Percentiles rank a stretch among this genome's conserved stretches.
These are phyloP conservation scores for Trichogramma evanescens DNA, from an alignment of 2,888 invertebrate species.

Conservation along the genomic window DNA sequence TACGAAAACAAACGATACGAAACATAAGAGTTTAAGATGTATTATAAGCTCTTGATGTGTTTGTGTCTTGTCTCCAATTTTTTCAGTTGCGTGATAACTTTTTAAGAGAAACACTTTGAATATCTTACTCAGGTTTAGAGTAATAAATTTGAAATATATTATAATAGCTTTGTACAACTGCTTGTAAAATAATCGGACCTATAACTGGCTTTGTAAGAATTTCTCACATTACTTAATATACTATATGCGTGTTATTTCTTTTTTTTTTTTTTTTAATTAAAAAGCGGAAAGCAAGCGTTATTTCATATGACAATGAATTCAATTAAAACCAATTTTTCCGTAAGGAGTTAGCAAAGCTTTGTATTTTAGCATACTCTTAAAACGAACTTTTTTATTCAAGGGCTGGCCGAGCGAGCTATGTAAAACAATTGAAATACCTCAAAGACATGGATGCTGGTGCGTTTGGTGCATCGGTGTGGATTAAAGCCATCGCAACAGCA, in stretches of 20 bases:
- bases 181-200: too few relatives aligned
- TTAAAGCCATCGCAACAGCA: slow-evolving; percentile 49
- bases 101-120: too few relatives aligned
- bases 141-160: too few relatives aligned
- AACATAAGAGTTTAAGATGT: too few relatives aligned
- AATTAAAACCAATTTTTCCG: not conserved
- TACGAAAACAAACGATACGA: too few relatives aligned
- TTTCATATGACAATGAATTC: not conserved
- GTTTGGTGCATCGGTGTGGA: slow-evolving; percentile 58
- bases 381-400: slow-evolving; percentile 35
- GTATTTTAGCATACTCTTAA: not conserved
- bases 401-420: slow-evolving; percentile 70
- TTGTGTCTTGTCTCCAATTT: too few relatives aligned
- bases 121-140: too few relatives aligned
- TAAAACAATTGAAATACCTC: slow-evolving; percentile 50
- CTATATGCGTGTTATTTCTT: not conserved
- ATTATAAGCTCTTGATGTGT: too few relatives aligned
- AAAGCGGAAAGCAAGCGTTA: not conserved
- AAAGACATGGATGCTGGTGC: slow-evolving; percentile 65
- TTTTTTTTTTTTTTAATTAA: not conserved
- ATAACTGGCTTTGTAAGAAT: too few relatives aligned
- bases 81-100: too few relatives aligned
- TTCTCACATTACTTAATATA: too few relatives aligned
- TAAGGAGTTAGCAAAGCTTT: not conserved
- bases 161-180: too few relatives aligned